Evolutionary conservation across 2,888 invertebrate genomes (phyloP), one percentile per base, ranked within the genome.

Genomic region (Ernsta delagoae): DNA sequence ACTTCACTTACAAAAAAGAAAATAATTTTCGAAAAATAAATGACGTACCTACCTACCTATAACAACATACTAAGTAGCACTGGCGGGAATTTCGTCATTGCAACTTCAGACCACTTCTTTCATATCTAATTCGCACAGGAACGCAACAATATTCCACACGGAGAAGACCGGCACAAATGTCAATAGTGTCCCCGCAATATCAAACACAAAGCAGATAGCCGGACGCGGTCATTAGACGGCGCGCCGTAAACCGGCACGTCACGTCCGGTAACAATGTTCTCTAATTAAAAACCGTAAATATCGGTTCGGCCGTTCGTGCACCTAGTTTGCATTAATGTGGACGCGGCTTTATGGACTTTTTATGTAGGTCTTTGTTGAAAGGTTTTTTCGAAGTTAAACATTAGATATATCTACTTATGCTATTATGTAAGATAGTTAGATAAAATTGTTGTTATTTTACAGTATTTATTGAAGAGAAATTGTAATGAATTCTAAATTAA

Each of bases 241-340:
- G 54, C 63, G 50, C 79, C 80, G 79, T n/a, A n/a, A n/a, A n/a
- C n/a, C n/a, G n/a, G n/a, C n/a, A n/a, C n/a, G n/a, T n/a, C n/a
- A n/a, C 79, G 79, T 79, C 70, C 76, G 77, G 76, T 77, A 77
- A 77, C 75, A 75, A 71, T 72, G 72, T 71, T 77, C 78, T 82
- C 84, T 86, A 86, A 86, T 86, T 86, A 86, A 86, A 86, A 86
- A 82, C 79, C 80, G 85, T 86, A 85, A 86, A 86, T 81, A 82
- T 82, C 77, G 76, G 70, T 65, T 75, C 75, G 75, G 74, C 68
- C 54, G 5, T 45, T 45, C 70, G 69, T 70, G 61, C 62, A 50
- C 70, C 67, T 68, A 68, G 61, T 68, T 68, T 68, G 67, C 67
- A 68, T 68, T 48, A 68, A 61, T 68, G 62, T 68, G 56, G 62